These are phyloP conservation scores for Spondyliosoma cantharus DNA, from an alignment of 2,797 vertebrate genomes.

Conservation along the genomic window DNA sequence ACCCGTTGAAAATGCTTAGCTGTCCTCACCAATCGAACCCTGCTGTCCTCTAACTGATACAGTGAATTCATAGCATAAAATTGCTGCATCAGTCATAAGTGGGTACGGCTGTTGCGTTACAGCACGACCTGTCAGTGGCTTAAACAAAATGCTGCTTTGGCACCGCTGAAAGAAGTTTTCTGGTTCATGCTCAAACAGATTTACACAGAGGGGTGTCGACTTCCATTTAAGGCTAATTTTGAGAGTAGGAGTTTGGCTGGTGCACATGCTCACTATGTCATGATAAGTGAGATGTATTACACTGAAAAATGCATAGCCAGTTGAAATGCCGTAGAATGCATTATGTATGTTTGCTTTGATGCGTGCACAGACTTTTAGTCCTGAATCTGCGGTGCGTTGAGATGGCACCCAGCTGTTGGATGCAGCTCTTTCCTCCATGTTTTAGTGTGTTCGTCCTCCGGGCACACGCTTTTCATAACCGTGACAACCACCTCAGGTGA, in stretches of 20 bases:
- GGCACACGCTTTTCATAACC: background rate
- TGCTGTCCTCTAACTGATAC: background rate
- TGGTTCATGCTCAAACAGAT: constrained; percentile 17
- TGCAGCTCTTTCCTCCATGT: background rate
- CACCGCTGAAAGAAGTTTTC: constrained; percentile 22
- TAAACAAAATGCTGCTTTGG: constrained; percentile 10
- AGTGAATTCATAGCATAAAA: background rate
- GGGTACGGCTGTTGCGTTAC: background rate
- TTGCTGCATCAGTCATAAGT: constrained; percentile 9
- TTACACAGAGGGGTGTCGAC: constrained; percentile 10
- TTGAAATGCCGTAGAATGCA: constrained; percentile 15
- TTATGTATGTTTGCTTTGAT: constrained; percentile 27
- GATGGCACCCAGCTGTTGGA: constrained; percentile 8
- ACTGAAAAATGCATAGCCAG: constrained; percentile 33
- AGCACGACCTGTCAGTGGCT: background rate
- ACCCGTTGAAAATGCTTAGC: too few species aligned
- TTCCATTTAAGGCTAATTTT: constrained; percentile 19
- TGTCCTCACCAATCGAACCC: too few species aligned
- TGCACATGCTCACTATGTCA: constrained; percentile 14
- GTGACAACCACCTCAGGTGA: constrained; percentile 25
- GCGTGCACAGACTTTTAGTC: background rate
- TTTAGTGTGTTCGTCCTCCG: background rate
- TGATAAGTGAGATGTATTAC: constrained; percentile 24
- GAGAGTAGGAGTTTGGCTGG: constrained; percentile 8
- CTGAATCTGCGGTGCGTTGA: background rate